Base-by-base conservation (phyloP, 1,140 invertebrate species). In the Gryllus bimaculatus region DNA sequence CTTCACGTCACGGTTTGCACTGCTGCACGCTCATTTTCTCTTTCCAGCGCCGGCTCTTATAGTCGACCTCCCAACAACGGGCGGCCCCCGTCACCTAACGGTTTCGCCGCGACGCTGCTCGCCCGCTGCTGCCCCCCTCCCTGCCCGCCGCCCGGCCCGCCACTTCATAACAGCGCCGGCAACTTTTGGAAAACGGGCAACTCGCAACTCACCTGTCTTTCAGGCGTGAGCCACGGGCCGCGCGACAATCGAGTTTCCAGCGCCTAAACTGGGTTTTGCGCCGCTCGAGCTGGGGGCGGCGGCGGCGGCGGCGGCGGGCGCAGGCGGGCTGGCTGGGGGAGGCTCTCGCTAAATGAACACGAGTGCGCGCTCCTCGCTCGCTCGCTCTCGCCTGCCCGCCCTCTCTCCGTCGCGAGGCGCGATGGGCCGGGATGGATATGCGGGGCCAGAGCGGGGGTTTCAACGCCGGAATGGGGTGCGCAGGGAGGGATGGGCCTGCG, bases 201-300 rank as follows among this genome's bases (percentile, higher is more conserved):
- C 54, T 66, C 54, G 54, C 10, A 66, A 66, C 54, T 66, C 54
- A 66, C 54, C 54, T 66, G 54, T 66, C 54, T 66, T 66, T 66
- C 54, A 66, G n/a, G 54, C 54, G 54, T 66, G 18, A 66, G 54
- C 54, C 54, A 18, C 54, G n/a, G n/a, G 54, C 7, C 54, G 54
- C 54, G 54, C 54, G 54, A 66, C 54, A 66, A 66, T 66, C 54
- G 54, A 66, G 54, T 66, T 66, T 66, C 54, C 54, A 66, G 54
- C 54, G 54, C 54, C 7, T n/a, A n/a, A 66, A 66, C 54, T 66
- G 54, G 54, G 54, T n/a, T 66, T 66, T 66, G 54, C 54, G 18
- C 54, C 54, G 54, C 54, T 66, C 54, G 54, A 66, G 7, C 18
- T n/a, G n/a, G 54, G 18, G 54, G 54, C 10, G 26, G 54, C 7